These are phyloP conservation scores for Huso huso DNA, from an alignment of 2,797 vertebrate species.

Conservation along the genomic window DNA sequence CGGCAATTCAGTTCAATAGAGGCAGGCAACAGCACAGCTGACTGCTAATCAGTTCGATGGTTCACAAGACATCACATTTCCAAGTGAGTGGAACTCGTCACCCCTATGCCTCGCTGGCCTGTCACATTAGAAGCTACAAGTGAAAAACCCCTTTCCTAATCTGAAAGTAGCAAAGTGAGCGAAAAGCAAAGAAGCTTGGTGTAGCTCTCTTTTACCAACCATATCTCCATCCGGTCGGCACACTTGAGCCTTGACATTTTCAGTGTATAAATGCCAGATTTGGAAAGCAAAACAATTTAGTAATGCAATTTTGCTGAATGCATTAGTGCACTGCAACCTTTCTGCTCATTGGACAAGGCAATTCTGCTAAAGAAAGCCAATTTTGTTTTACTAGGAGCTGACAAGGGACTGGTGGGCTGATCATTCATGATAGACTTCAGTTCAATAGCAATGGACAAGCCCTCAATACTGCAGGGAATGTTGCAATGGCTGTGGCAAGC, in stretches of 20 bases:
- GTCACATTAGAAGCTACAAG: constrained; percentile 55
- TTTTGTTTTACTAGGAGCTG: not conserved
- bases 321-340: constrained; percentile 6
- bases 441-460: too few species aligned
- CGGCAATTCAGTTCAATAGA: too few species aligned
- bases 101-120: constrained; percentile 54
- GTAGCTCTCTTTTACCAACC: constrained; percentile 40
- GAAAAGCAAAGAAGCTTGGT: constrained; percentile 9
- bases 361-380: not conserved
- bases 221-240: constrained; percentile 32
- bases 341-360: constrained; percentile 5
- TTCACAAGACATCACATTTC: constrained; percentile 47
- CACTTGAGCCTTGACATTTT: constrained; percentile 13
- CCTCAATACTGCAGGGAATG: too few species aligned
- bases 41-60: constrained; percentile 56
- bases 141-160: constrained; percentile 41
- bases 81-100: constrained; percentile 42
- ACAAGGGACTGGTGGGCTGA: too few species aligned
- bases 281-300: constrained; percentile 15
- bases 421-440: too few species aligned
- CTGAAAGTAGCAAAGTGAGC: constrained; percentile 7
- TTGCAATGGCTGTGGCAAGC: not conserved
- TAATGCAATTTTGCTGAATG: constrained; percentile 21
- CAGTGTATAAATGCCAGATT: constrained; percentile 13
- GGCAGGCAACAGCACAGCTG: constrained; percentile 24